These are phyloP conservation scores for Micromys minutus DNA, from an alignment of 2,113 vertebrate genomes.

Conservation along the genomic window DNA sequence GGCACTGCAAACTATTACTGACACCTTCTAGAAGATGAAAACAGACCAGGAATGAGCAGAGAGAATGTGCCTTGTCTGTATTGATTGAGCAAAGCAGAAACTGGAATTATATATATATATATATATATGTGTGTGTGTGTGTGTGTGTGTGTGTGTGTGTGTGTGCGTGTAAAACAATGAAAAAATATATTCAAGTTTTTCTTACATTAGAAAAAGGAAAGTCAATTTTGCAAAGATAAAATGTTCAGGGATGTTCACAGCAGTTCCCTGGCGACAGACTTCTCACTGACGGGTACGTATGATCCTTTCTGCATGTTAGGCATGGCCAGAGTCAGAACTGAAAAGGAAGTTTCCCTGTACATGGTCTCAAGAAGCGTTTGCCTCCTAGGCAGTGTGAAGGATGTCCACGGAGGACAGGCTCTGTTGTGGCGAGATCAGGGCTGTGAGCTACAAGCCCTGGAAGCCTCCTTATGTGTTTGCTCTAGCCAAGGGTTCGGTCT, in stretches of 20 bases:
- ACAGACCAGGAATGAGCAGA: neutral
- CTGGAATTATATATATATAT: neutral
- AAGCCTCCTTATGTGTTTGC: neutral
- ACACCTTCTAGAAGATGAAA: neutral
- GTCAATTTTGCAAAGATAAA: neutral
- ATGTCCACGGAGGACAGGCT: neutral
- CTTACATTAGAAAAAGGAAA: neutral
- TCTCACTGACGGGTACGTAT: neutral
- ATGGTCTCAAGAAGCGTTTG: neutral
- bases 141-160: no score
- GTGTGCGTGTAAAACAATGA: no score
- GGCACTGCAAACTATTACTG: neutral
- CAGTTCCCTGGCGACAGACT: neutral
- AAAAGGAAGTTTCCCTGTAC: neutral
- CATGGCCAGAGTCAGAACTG: neutral
- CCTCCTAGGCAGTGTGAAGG: neutral
- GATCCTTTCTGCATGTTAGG: neutral
- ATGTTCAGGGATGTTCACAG: neutral
- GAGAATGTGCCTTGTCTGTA: neutral
- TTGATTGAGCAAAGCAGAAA: neutral
- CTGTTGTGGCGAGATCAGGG: neutral
- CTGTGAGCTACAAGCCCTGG: neutral
- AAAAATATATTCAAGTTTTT: neutral
- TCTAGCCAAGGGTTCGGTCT: neutral
- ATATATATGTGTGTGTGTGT: no score